Conservation (phyloP, 2,113 vertebrate genomes). For the Tauraco erythrolophus region DNA sequence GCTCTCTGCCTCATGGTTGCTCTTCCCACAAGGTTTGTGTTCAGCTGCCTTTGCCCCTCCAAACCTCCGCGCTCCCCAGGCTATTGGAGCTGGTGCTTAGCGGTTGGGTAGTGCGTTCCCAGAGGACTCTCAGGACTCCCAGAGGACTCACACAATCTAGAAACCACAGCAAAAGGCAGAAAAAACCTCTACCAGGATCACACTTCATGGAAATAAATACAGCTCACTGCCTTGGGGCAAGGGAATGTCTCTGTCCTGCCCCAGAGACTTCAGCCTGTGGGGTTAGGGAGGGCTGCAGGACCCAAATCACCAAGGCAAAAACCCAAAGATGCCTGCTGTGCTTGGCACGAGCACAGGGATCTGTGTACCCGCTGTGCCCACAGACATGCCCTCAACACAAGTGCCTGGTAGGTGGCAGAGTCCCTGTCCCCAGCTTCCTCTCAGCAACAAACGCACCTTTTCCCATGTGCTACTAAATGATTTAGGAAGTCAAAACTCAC, state of each 20-base stretch:
- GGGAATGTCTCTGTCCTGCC: background rate
- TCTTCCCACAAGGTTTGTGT: background rate
- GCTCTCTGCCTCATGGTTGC: background rate
- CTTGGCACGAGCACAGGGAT: background rate
- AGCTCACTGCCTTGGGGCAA: background rate
- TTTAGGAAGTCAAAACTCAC: background rate
- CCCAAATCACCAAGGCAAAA: background rate
- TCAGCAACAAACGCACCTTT: background rate
- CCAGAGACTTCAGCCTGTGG: background rate
- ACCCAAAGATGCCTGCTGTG: rapidly evolving
- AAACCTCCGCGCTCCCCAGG: background rate
- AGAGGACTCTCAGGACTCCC: background rate
- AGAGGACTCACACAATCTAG: background rate
- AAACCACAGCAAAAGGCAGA: background rate
- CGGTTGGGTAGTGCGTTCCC: background rate
- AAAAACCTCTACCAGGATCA: background rate
- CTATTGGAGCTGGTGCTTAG: background rate
- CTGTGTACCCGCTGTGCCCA: background rate
- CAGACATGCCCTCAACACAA: background rate
- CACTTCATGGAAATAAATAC: background rate
- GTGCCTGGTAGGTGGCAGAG: background rate
- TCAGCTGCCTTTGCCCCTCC: background rate
- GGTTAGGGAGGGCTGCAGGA: background rate
- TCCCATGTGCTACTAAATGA: background rate
- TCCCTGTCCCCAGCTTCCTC: background rate